Percentiles rank a stretch among this genome's conserved stretches.
phyloP scores from a whole-genome alignment of 2,797 vertebrate genomes.

The Phataginus tricuspis region DNA sequence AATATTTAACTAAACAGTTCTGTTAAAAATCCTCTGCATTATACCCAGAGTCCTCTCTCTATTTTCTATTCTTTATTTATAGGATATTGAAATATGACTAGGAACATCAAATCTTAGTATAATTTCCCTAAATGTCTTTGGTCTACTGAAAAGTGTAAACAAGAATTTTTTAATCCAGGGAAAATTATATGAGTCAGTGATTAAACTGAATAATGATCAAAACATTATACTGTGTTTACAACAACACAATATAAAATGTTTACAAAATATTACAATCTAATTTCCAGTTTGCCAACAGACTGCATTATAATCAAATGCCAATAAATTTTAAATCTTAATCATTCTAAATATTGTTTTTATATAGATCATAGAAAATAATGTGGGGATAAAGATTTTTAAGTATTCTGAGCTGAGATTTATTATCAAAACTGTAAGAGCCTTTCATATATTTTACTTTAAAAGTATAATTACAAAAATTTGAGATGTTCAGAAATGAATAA shows the following conservation, averaged over 20 bases:
- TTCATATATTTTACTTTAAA: conserved; percentile 26
- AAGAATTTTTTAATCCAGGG: neutral
- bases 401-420: neutral
- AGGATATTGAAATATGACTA: neutral
- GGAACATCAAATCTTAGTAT: neutral
- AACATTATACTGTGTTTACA: neutral
- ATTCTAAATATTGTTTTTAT: conserved; percentile 22
- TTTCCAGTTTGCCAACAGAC: neutral
- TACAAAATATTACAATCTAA: neutral
- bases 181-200: neutral
- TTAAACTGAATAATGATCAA: neutral
- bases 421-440: neutral
- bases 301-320: neutral
- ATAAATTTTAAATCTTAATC: conserved; percentile 44
- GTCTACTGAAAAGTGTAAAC: neutral
- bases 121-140: neutral
- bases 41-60: neutral
- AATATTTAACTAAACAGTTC: neutral
- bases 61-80: neutral
- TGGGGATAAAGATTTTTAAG: neutral
- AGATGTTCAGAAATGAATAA: conserved; percentile 17
- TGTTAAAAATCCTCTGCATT: conserved; percentile 3
- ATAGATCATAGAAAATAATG: neutral
- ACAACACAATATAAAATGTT: conserved; percentile 40
- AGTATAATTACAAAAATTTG: neutral